Conservation (phyloP, 2,797 vertebrate species). For the Margarornis squamiger region DNA sequence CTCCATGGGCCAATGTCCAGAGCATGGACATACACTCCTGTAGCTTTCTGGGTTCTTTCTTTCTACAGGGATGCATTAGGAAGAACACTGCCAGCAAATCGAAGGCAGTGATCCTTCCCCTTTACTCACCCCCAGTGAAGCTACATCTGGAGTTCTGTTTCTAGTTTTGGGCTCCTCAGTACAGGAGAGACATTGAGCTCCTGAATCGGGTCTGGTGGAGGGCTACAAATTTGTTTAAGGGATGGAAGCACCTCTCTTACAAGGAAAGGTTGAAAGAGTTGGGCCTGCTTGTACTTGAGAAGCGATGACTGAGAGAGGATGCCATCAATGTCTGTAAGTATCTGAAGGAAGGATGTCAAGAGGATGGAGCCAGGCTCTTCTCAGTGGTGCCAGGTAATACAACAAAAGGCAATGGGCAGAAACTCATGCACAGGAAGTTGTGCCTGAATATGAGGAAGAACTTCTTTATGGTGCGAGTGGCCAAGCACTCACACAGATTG, state of each 20-base stretch:
- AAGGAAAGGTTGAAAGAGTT: background rate
- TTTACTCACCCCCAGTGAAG: background rate
- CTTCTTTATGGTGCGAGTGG: background rate
- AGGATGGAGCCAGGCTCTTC: background rate
- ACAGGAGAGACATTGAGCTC: background rate
- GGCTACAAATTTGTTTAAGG: background rate
- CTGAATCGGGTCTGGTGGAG: rapidly evolving
- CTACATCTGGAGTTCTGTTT: background rate
- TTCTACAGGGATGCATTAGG: background rate
- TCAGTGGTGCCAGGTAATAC: background rate
- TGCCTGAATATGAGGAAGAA: background rate
- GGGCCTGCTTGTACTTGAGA: background rate
- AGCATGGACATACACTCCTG: background rate
- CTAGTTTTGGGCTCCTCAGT: background rate
- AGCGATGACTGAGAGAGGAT: background rate
- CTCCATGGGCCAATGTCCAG: background rate
- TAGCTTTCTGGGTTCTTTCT: background rate
- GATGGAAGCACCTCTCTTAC: background rate
- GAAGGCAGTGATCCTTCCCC: background rate
- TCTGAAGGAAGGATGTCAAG: background rate
- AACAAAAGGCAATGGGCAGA: background rate
- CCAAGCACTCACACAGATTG: background rate
- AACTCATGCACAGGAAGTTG: background rate
- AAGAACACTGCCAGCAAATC: background rate
- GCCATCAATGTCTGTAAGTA: background rate